A percentile compares a stretch with the other conserved stretches of the same genome.
Conservation (phyloP, 1,140 invertebrate species). For the Euura saliciscinereae region DNA sequence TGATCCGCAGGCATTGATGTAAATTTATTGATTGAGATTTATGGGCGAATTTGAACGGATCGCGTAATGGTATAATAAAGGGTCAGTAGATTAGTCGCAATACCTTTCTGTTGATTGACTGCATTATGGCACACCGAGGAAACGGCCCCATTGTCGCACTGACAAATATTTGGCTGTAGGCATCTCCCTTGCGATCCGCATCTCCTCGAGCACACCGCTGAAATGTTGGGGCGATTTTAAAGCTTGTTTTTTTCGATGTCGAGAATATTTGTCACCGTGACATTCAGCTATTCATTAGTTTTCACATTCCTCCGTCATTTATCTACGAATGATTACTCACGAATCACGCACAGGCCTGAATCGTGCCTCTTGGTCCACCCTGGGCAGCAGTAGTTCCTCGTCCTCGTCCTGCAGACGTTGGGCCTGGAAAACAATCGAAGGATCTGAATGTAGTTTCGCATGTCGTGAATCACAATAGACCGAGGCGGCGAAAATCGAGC, state of each 20-base stretch:
- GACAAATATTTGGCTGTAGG: slow-evolving; percentile 82
- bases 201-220: slow-evolving; percentile 77
- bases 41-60: not conserved
- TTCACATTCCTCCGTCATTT: slow-evolving; percentile 16
- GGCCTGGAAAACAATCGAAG: slow-evolving; percentile 64
- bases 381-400: slow-evolving; percentile 78
- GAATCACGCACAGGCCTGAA: slow-evolving; percentile 77
- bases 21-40: no score
- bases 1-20: no score
- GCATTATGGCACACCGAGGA: slow-evolving; percentile 57
- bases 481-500: not conserved
- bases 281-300: not conserved
- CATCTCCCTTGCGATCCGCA: slow-evolving; percentile 77
- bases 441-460: not conserved
- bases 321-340: slow-evolving; percentile 66
- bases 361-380: slow-evolving; percentile 78
- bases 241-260: not conserved
- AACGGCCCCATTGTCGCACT: slow-evolving; percentile 72
- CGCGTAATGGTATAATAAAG: not conserved
- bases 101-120: slow-evolving; percentile 32
- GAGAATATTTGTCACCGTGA: not conserved
- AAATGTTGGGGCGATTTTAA: slow-evolving; percentile 35
- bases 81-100: not conserved
- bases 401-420: slow-evolving; percentile 76
- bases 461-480: not conserved